These are phyloP conservation scores for Philaenus spumarius DNA, from an alignment of 1,140 invertebrate genomes.

Conservation along the genomic window DNA sequence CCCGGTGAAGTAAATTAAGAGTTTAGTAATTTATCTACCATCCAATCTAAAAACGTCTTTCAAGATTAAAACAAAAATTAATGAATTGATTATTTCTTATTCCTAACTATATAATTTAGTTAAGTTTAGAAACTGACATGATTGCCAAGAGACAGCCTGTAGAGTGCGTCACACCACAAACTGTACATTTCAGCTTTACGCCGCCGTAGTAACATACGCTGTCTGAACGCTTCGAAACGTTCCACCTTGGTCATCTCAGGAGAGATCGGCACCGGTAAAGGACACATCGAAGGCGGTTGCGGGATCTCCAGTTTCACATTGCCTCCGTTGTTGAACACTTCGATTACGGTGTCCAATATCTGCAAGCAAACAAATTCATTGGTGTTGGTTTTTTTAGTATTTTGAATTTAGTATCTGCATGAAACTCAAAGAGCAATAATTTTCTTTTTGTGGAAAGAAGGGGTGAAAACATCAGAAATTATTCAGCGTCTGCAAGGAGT, in stretches of 20 bases:
- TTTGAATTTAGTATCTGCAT: too few relatives aligned
- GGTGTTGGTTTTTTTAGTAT: too few relatives aligned
- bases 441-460: too few relatives aligned
- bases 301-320: constrained; percentile 72
- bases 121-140: constrained; percentile 70
- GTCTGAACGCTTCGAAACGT: constrained; percentile 46
- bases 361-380: constrained; percentile 33
- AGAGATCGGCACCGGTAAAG: constrained; percentile 40
- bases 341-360: constrained; percentile 53
- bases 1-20: too few relatives aligned
- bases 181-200: constrained; percentile 81
- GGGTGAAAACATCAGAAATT: too few relatives aligned
- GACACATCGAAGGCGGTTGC: constrained; percentile 55
- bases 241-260: constrained; percentile 42
- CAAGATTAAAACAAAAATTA: too few relatives aligned
- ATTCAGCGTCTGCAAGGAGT: too few relatives aligned
- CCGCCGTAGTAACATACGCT: constrained; percentile 53
- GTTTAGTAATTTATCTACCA: too few relatives aligned
- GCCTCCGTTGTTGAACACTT: constrained; percentile 74
- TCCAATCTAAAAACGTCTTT: too few relatives aligned
- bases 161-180: constrained; percentile 91
- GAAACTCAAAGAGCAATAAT: too few relatives aligned
- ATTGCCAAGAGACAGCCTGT: constrained; percentile 91
- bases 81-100: too few relatives aligned
- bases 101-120: too few relatives aligned